phyloP scores from a whole-genome alignment of 2,888 invertebrate species.

The Miltochrista miniata region DNA sequence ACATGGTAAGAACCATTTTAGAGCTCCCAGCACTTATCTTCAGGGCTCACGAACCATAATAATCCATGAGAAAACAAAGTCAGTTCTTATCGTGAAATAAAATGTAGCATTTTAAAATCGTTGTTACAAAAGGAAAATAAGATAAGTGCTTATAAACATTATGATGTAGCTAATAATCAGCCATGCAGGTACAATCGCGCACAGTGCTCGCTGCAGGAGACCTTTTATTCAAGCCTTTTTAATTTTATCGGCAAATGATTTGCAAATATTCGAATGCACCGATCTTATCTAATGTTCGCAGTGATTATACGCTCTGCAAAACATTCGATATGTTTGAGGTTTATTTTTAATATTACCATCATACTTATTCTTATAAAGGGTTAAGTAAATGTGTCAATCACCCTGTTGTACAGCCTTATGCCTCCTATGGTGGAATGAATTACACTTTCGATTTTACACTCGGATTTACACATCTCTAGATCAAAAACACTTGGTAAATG shows the following conservation, averaged over 20 bases:
- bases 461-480: too few species aligned
- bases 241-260: constrained; percentile 33
- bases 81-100: too few species aligned
- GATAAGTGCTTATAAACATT: constrained; percentile 46
- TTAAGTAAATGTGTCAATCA: background rate
- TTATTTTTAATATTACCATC: constrained; percentile 3
- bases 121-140: too few species aligned
- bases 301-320: constrained; percentile 65
- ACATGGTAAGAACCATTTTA: too few species aligned
- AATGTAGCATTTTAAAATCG: too few species aligned
- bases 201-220: constrained; percentile 51
- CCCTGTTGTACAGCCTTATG: background rate
- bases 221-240: constrained; percentile 26
- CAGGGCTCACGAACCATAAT: too few species aligned
- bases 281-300: constrained; percentile 61
- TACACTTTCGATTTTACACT: too few species aligned
- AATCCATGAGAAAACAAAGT: too few species aligned
- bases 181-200: constrained; percentile 44
- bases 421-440: too few species aligned
- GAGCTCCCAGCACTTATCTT: too few species aligned
- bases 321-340: constrained; percentile 3
- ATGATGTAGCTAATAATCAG: constrained; percentile 66
- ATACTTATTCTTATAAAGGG: background rate
- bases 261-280: constrained; percentile 45
- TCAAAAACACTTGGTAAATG: too few species aligned